phyloP scores from a whole-genome alignment of 2,113 vertebrate genomes.

The Trematomus loennbergii region DNA sequence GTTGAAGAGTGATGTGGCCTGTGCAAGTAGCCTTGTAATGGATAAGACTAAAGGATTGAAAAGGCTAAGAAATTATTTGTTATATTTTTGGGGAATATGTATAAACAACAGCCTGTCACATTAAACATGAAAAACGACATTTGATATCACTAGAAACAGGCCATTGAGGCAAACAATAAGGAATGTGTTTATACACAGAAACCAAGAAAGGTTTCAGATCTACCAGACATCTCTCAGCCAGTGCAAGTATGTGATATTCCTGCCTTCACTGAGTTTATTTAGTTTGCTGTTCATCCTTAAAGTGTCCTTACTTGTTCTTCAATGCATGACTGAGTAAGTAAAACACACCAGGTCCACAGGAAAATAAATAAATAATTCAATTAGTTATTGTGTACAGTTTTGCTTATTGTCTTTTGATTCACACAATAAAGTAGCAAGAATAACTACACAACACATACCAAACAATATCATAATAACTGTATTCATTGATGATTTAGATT shows the following conservation, averaged over 20 bases:
- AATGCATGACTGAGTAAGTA: slow-evolving; percentile 58
- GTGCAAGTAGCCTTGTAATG: not conserved
- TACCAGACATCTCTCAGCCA: slow-evolving; percentile 35
- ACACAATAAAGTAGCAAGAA: not conserved
- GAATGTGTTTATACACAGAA: not conserved
- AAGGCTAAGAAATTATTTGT: not conserved
- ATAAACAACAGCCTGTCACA: not conserved
- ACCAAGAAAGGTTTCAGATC: slow-evolving; percentile 14
- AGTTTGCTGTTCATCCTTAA: slow-evolving; percentile 73
- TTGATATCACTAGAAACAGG: not conserved
- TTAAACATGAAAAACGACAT: not conserved
- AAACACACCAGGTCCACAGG: slow-evolving; percentile 54
- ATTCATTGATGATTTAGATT: not conserved
- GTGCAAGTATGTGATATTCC: slow-evolving; percentile 47
- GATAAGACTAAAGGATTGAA: not conserved
- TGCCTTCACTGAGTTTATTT: slow-evolving; percentile 75
- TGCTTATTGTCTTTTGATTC: not conserved
- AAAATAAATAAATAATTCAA: slow-evolving; percentile 25
- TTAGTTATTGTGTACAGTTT: slow-evolving; percentile 30
- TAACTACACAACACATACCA: not conserved
- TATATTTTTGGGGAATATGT: not conserved
- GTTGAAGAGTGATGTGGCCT: not conserved
- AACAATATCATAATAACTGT: not conserved
- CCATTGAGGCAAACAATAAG: not conserved
- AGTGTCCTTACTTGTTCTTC: slow-evolving; percentile 57